Conservation (phyloP, 1,140 invertebrate species). For the Drosophila ercepeae region DNA sequence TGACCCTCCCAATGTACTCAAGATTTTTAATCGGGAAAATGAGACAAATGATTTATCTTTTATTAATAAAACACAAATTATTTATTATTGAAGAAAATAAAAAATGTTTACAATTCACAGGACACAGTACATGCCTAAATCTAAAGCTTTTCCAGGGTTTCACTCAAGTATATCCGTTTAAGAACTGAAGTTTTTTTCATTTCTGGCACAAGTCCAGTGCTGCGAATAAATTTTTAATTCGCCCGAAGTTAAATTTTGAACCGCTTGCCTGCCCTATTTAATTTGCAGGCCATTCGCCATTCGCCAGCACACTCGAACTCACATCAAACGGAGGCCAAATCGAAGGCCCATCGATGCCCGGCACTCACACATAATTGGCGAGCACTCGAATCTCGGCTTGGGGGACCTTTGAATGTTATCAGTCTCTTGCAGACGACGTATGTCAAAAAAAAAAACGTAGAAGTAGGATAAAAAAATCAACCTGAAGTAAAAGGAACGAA, state of each 20-base stretch:
- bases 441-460: constrained; percentile 27
- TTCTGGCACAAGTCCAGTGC: constrained; percentile 13
- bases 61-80: too few relatives aligned
- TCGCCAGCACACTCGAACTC: constrained; percentile 20
- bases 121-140: neutral
- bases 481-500: constrained; percentile 21
- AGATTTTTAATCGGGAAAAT: too few relatives aligned
- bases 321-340: constrained; percentile 38
- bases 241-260: constrained; percentile 27
- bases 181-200: constrained; percentile 12
- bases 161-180: neutral
- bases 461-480: constrained; percentile 12
- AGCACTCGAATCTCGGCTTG: constrained; percentile 32
- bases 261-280: constrained; percentile 32
- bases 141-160: neutral
- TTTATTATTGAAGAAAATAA: too few relatives aligned
- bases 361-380: constrained; percentile 72
- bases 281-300: constrained; percentile 40
- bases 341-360: constrained; percentile 30
- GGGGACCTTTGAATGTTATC: constrained; percentile 66
- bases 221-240: constrained; percentile 49
- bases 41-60: too few relatives aligned
- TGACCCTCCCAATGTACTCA: too few relatives aligned
- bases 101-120: too few relatives aligned
- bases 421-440: constrained; percentile 63